Evolutionary conservation across 1,140 invertebrate species (phyloP).

Genomic region (Formica selysi): DNA sequence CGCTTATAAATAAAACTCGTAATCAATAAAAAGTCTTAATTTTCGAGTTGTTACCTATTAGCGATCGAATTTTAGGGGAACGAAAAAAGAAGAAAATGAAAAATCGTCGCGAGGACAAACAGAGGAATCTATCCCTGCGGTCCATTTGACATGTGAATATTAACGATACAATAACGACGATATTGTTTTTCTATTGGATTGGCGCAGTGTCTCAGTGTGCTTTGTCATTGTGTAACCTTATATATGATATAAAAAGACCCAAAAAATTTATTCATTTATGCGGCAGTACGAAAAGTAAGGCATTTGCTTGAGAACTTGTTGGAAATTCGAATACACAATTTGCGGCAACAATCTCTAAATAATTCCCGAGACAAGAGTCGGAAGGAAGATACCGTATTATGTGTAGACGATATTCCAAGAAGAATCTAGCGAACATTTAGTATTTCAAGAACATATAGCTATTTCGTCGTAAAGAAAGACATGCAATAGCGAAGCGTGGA

Average conservation of each 20-base stretch:
- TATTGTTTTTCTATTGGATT: slow-evolving; percentile 75
- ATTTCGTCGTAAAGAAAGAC: slow-evolving; percentile 19
- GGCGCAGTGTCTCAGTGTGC: slow-evolving; percentile 80
- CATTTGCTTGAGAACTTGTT: background rate
- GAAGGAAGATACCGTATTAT: background rate
- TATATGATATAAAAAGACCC: slow-evolving; percentile 64
- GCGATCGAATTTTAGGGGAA: slow-evolving; percentile 34
- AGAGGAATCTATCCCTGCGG: slow-evolving; percentile 19
- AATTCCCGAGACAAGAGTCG: background rate
- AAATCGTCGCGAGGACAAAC: slow-evolving; percentile 26
- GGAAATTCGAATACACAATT: slow-evolving; percentile 7
- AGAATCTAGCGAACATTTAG: background rate
- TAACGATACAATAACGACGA: slow-evolving; percentile 72
- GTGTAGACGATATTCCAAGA: background rate
- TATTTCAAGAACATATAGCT: background rate
- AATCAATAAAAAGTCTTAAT: slow-evolving; percentile 61
- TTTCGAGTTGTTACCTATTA: slow-evolving; percentile 64
- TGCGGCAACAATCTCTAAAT: background rate
- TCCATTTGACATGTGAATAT: slow-evolving; percentile 63
- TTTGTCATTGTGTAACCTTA: slow-evolving; percentile 76
- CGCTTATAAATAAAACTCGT: slow-evolving; percentile 78
- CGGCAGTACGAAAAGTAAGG: slow-evolving; percentile 46
- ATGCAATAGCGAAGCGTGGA: slow-evolving; percentile 5
- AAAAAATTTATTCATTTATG: slow-evolving; percentile 37
- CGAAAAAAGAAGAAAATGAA: slow-evolving; percentile 26